phyloP scores from a whole-genome alignment of 2,797 vertebrate genomes.

The Phoeniculus purpureus region DNA sequence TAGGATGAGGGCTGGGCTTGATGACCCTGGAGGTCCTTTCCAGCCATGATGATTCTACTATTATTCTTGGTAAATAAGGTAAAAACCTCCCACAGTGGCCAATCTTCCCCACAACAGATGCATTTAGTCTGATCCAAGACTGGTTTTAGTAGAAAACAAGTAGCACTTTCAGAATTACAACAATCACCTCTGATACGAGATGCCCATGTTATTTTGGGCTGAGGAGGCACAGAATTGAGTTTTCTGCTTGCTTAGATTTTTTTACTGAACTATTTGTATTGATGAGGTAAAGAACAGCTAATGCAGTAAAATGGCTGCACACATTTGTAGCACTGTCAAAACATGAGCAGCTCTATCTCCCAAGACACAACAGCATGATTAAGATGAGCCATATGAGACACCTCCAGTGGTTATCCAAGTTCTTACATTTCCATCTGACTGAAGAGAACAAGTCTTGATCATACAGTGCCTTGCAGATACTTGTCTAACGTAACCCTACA shows the following conservation, averaged over 20 bases:
- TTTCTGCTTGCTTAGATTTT: background rate
- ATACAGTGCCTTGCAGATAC: background rate
- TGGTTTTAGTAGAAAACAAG: background rate
- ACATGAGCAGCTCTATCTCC: background rate
- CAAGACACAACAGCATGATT: background rate
- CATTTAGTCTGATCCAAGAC: background rate
- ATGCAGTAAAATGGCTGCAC: background rate
- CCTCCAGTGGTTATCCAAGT: background rate
- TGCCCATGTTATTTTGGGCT: background rate
- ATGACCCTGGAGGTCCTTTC: too few species aligned
- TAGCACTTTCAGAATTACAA: background rate
- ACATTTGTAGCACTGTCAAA: background rate
- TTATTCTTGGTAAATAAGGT: background rate
- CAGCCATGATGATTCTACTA: too few species aligned
- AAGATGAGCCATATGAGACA: background rate
- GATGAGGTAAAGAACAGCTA: too few species aligned
- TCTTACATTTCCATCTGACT: background rate
- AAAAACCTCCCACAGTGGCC: background rate
- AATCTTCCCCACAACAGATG: background rate
- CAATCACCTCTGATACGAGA: background rate
- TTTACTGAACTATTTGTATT: background rate
- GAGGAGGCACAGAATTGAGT: fast-evolving
- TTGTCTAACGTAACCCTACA: background rate
- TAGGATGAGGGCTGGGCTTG: too few species aligned
- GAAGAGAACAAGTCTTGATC: background rate